Conservation (phyloP, 2,888 invertebrate species). For the Thereva unica region DNA sequence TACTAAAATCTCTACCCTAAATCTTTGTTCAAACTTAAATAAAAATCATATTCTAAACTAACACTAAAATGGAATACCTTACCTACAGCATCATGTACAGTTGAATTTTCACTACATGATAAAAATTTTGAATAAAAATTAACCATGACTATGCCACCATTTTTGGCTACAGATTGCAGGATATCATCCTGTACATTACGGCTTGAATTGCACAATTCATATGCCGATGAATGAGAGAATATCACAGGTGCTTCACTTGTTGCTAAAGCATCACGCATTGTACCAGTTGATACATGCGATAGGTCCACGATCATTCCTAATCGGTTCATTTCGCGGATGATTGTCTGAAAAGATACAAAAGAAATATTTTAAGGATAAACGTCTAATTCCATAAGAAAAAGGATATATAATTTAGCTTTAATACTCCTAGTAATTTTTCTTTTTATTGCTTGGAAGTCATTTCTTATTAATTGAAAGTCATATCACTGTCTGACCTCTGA, state of each 20-base stretch:
- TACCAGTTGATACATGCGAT: constrained; percentile 77
- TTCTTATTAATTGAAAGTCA: too few relatives aligned
- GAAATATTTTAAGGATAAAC: background rate
- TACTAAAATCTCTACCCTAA: too few relatives aligned
- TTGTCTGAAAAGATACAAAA: constrained; percentile 62
- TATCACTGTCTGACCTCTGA: too few relatives aligned
- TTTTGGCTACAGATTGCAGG: constrained; percentile 71
- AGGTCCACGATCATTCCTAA: constrained; percentile 86
- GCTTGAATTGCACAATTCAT: constrained; percentile 77
- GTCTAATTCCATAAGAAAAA: background rate
- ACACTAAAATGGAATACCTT: constrained; percentile 48
- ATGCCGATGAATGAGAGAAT: constrained; percentile 84
- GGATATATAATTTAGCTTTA: too few relatives aligned
- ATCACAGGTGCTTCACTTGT: constrained; percentile 81
- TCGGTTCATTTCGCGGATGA: constrained; percentile 86
- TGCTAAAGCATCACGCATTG: constrained; percentile 79
- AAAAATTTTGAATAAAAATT: constrained; percentile 82
- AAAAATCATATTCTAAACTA: background rate
- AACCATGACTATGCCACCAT: constrained; percentile 84
- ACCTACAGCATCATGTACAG: constrained; percentile 81
- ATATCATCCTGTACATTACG: constrained; percentile 82
- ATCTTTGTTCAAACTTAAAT: too few relatives aligned
- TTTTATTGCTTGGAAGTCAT: too few relatives aligned
- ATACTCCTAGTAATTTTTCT: too few relatives aligned
- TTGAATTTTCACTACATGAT: constrained; percentile 74